Evolutionary conservation across 92 coral and sea anemone genomes (phyloP).

Genomic region (Zoanthus gigantus): DNA sequence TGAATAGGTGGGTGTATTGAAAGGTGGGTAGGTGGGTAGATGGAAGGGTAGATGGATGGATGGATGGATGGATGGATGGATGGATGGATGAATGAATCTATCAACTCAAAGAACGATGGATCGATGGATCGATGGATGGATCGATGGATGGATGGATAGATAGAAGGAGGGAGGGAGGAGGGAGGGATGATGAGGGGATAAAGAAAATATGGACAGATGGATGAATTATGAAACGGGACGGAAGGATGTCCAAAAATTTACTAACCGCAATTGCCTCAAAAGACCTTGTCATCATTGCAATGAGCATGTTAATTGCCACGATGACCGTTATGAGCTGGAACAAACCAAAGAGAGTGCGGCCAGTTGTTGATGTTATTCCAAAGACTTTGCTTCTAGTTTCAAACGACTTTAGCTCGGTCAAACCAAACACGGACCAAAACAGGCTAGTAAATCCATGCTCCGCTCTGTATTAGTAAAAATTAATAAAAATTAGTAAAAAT

Average conservation of each 20-base stretch:
- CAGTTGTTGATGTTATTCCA: constrained; percentile 75
- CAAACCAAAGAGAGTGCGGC: constrained; percentile 72
- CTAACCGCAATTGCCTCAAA: constrained; percentile 84
- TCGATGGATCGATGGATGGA: background rate
- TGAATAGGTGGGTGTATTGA: background rate
- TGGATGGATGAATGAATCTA: background rate
- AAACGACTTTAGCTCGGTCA: constrained; percentile 75
- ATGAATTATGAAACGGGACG: background rate
- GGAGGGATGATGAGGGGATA: background rate
- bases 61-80: too few relatives aligned
- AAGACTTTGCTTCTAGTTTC: constrained; percentile 72
- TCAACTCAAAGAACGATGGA: background rate
- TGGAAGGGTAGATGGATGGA: too few relatives aligned
- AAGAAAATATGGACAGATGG: background rate
- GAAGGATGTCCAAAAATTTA: background rate
- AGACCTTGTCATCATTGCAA: constrained; percentile 90
- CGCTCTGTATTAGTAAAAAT: constrained; percentile 46
- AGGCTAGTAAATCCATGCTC: constrained; percentile 61
- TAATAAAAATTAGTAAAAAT: background rate
- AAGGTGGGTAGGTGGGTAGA: too few relatives aligned
- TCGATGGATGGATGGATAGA: background rate
- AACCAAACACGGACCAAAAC: constrained; percentile 90
- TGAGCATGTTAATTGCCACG: constrained; percentile 88
- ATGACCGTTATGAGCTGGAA: constrained; percentile 81
- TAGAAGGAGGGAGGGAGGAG: background rate